Percentiles rank a stretch among this genome's conserved stretches.
Evolutionary conservation across 1,140 invertebrate species (phyloP).

Genomic region (Eumeta japonica): DNA sequence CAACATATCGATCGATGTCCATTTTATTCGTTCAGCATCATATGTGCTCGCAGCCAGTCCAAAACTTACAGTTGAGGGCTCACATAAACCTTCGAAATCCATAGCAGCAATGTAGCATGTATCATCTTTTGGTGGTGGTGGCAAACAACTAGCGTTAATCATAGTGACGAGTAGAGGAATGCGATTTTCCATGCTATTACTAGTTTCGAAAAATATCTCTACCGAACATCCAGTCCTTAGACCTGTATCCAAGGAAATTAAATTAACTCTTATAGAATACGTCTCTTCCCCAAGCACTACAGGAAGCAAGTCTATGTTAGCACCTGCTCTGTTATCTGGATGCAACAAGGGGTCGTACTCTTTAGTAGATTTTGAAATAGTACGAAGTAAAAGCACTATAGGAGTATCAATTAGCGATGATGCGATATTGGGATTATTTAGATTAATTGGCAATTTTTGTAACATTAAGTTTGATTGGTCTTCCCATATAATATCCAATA

Average conservation of each 20-base stretch:
- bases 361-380: conserved; percentile 24
- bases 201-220: conserved; percentile 14
- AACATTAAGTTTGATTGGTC: too few relatives aligned
- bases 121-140: conserved; percentile 31
- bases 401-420: conserved; percentile 19
- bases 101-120: conserved; percentile 33
- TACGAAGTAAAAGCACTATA: conserved; percentile 30
- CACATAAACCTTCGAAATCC: conserved; percentile 23
- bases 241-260: conserved; percentile 25
- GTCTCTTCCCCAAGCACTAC: conserved; percentile 35
- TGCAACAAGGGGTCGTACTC: conserved; percentile 37
- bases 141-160: conserved; percentile 39
- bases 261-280: conserved; percentile 18
- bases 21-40: conserved; percentile 28
- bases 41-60: conserved; percentile 30
- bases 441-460: too few relatives aligned
- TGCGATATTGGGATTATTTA: neutral
- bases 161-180: conserved; percentile 35
- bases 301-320: conserved; percentile 36
- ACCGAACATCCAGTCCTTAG: conserved; percentile 19
- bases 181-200: conserved; percentile 11
- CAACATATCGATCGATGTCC: conserved; percentile 27
- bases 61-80: conserved; percentile 27
- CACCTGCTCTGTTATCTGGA: conserved; percentile 35
- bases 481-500: too few relatives aligned